phyloP scores from a whole-genome alignment of 2,888 invertebrate genomes.

The Meghimatium bilineatum region DNA sequence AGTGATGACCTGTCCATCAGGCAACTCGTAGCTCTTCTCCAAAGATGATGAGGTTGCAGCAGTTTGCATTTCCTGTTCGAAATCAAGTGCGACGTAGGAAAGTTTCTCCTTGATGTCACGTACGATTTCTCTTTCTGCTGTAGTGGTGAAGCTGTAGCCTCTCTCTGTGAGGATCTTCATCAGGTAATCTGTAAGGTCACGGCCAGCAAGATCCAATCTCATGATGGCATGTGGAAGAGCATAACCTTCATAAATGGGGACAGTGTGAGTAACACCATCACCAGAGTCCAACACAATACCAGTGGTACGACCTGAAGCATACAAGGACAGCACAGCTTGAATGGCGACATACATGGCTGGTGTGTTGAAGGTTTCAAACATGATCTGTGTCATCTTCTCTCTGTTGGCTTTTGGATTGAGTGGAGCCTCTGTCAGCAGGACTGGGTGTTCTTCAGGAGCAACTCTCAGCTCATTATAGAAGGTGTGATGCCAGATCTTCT shows the following conservation, averaged over 20 bases:
- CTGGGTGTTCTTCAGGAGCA: constrained; percentile 21
- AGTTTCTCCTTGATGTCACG: constrained; percentile 95
- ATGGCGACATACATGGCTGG: constrained; percentile 19
- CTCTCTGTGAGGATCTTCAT: constrained; percentile 29
- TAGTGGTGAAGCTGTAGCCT: constrained; percentile 24
- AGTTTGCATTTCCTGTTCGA: constrained; percentile 8
- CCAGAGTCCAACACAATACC: constrained; percentile 23
- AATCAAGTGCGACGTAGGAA: constrained; percentile 88
- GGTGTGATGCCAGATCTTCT: constrained; percentile 30
- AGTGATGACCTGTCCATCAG: constrained; percentile 22
- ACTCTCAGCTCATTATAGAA: constrained; percentile 27
- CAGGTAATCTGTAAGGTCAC: constrained; percentile 27
- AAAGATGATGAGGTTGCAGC: constrained; percentile 2
- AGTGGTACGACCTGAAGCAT: constrained; percentile 25
- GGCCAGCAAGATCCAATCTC: constrained; percentile 17
- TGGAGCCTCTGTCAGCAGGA: constrained; percentile 19
- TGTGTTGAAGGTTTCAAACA: constrained; percentile 23
- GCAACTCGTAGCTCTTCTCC: constrained; percentile 12
- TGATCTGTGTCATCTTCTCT: constrained; percentile 24
- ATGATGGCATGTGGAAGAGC: constrained; percentile 24
- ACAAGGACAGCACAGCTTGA: constrained; percentile 12
- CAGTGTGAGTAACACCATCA: constrained; percentile 20
- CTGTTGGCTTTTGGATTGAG: constrained; percentile 21
- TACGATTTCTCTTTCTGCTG: constrained; percentile 90
- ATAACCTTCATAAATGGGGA: constrained; percentile 24